Percentiles rank a stretch among this genome's conserved stretches.
These are phyloP conservation scores for Andrena dorsata DNA, from an alignment of 2,888 invertebrate species.

Conservation along the genomic window DNA sequence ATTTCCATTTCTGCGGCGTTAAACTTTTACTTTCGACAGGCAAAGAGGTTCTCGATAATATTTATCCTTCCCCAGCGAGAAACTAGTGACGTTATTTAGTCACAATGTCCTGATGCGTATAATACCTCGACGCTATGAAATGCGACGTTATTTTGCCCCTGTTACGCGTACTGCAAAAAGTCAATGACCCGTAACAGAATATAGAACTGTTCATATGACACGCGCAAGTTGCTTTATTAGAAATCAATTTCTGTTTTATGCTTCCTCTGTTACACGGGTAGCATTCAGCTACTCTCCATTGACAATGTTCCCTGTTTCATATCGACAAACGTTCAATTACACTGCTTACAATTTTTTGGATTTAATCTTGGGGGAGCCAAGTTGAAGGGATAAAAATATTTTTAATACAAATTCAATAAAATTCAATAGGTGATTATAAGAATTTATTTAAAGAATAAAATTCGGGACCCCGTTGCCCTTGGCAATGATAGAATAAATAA, in stretches of 20 bases:
- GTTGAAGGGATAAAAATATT: too few relatives aligned
- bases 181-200: not conserved
- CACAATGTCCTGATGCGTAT: not conserved
- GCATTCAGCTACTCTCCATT: not conserved
- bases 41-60: not conserved
- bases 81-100: not conserved
- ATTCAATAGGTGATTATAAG: too few relatives aligned
- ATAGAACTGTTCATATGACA: not conserved
- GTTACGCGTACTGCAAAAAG: not conserved
- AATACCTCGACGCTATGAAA: too few relatives aligned
- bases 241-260: not conserved
- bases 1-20: conserved; percentile 15
- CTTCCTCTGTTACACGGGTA: not conserved
- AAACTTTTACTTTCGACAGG: conserved; percentile 10
- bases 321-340: not conserved
- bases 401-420: too few relatives aligned
- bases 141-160: not conserved
- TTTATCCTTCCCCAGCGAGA: not conserved
- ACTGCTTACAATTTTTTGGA: too few relatives aligned
- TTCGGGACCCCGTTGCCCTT: too few relatives aligned
- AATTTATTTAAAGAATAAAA: too few relatives aligned
- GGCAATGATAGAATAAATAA: too few relatives aligned
- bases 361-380: too few relatives aligned
- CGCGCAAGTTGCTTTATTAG: not conserved
- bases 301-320: not conserved